These are phyloP conservation scores for Fukomys damarensis DNA, from an alignment of 2,113 vertebrate genomes.

Conservation along the genomic window DNA sequence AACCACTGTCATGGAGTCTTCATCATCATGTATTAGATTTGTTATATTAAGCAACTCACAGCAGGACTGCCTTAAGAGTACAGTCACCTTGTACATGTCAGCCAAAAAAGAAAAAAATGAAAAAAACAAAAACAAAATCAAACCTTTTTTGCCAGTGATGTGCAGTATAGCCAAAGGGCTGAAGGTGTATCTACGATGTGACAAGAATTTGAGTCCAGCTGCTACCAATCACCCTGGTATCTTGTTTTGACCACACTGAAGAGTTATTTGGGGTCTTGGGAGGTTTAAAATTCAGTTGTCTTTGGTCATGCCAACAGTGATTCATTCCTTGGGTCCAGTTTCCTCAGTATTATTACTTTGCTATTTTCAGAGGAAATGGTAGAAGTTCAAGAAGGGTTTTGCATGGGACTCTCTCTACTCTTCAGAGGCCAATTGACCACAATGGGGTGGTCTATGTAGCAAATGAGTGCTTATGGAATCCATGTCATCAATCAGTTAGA, in stretches of 20 bases:
- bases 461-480: neutral
- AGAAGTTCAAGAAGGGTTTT: neutral
- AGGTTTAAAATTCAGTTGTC: neutral
- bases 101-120: neutral
- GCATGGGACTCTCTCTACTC: neutral
- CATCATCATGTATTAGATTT: conserved; percentile 39
- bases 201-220: neutral
- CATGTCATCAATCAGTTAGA: neutral
- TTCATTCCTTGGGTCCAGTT: neutral
- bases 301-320: neutral
- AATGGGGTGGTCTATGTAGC: neutral
- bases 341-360: neutral
- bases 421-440: neutral
- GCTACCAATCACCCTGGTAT: neutral
- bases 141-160: neutral
- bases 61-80: neutral
- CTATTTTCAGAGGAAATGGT: neutral
- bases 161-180: neutral
- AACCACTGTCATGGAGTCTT: neutral
- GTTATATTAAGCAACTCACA: conserved; percentile 22
- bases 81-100: conserved; percentile 41
- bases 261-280: neutral
- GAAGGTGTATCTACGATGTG: neutral
- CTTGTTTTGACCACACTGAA: conserved; percentile 60
- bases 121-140: neutral